Evolutionary conservation across 2,113 vertebrate species (phyloP).

Genomic region (Oenanthe melanoleuca): DNA sequence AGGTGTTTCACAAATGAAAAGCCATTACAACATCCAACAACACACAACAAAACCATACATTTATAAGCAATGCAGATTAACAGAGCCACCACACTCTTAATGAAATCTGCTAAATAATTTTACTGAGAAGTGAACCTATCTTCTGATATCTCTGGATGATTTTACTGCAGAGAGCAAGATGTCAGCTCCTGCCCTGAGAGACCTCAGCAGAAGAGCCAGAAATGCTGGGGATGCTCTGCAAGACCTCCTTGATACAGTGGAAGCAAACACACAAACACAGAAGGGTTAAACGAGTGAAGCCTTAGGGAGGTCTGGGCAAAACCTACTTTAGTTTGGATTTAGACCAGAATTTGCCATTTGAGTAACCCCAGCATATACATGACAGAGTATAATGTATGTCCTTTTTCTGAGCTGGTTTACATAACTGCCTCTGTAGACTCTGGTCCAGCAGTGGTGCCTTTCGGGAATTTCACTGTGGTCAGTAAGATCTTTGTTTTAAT

Average conservation of each 20-base stretch:
- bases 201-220: background rate
- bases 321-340: slow-evolving; percentile 46
- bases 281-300: slow-evolving; percentile 40
- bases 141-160: background rate
- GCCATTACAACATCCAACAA: background rate
- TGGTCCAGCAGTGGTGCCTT: slow-evolving; percentile 6
- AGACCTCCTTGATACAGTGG: background rate
- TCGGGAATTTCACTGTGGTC: background rate
- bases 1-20: background rate
- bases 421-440: slow-evolving; percentile 29
- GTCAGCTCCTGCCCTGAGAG: background rate
- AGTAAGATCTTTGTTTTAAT: slow-evolving; percentile 55
- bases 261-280: background rate
- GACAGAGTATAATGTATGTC: slow-evolving; percentile 46
- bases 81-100: background rate
- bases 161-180: background rate
- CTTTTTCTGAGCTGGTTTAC: slow-evolving; percentile 59
- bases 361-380: slow-evolving; percentile 50
- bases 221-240: background rate
- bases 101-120: slow-evolving; percentile 21
- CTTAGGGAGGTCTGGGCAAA: slow-evolving; percentile 11
- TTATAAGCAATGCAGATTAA: background rate
- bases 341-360: slow-evolving; percentile 56
- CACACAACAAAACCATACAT: background rate
- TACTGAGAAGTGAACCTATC: background rate